Conservation (phyloP, 2,113 vertebrate species). For the Cyprinodon tularosa region DNA sequence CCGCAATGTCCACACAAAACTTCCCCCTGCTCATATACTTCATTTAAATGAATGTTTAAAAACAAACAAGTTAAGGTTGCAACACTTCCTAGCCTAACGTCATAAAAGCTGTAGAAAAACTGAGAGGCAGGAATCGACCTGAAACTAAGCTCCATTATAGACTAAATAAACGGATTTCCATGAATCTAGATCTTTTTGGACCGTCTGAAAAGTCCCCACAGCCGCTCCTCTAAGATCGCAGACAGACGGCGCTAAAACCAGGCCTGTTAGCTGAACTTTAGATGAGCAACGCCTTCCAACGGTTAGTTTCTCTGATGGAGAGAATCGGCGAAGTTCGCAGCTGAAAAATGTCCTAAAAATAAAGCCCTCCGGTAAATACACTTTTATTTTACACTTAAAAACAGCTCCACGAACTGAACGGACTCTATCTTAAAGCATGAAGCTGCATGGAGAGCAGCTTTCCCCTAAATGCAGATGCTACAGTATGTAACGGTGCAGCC, state of each 20-base stretch:
- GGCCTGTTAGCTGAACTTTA: constrained; percentile 50
- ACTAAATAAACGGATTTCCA: not conserved
- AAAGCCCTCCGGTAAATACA: not conserved
- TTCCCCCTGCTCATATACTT: not conserved
- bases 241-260: not conserved
- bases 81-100: not conserved
- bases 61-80: not conserved
- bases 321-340: constrained; percentile 3
- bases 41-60: not conserved
- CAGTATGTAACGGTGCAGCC: constrained; percentile 39
- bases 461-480: not conserved
- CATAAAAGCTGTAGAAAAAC: not conserved
- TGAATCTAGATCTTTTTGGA: not conserved
- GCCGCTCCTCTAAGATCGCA: not conserved
- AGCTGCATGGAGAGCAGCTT: not conserved
- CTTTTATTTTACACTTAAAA: constrained; percentile 22
- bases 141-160: not conserved
- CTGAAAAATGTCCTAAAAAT: constrained; percentile 6
- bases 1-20: not conserved
- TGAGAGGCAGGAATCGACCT: not conserved
- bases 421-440: not conserved
- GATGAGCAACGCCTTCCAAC: not conserved
- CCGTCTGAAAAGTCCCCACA: not conserved
- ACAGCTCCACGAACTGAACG: constrained; percentile 3
- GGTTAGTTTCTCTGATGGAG: not conserved